A percentile compares a stretch with the other conserved stretches of the same genome.
phyloP scores from a whole-genome alignment of 2,113 vertebrate genomes.

The Melospiza georgiana region DNA sequence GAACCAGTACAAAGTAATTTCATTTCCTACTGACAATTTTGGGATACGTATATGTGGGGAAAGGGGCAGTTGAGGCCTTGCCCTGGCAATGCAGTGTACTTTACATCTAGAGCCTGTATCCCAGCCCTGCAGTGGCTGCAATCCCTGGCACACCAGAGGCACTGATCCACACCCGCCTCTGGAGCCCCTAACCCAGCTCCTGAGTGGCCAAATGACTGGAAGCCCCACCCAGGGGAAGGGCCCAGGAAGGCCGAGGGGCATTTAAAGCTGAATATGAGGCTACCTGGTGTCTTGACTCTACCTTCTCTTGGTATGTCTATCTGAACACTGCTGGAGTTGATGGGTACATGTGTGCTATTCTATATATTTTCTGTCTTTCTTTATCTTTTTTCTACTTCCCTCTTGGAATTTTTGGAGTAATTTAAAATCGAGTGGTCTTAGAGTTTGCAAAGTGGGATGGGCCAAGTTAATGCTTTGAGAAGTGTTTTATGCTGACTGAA shows the following conservation, averaged over 20 bases:
- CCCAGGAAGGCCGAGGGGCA: not conserved
- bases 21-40: not conserved
- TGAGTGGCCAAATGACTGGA: not conserved
- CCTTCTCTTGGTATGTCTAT: not conserved
- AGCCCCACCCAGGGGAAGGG: not conserved
- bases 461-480: not conserved
- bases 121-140: not conserved
- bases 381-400: not conserved
- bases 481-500: not conserved
- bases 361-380: not conserved
- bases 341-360: not conserved
- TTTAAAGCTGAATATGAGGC: not conserved
- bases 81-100: fast-evolving
- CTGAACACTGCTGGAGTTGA: not conserved
- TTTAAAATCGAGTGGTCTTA: not conserved
- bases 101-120: not conserved
- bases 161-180: not conserved
- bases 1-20: not conserved
- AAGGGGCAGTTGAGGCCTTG: not conserved
- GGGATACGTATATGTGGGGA: too few species aligned
- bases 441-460: fast-evolving
- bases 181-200: not conserved
- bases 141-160: not conserved
- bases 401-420: not conserved
- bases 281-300: not conserved